A percentile compares a stretch with the other conserved stretches of the same genome.
Evolutionary conservation across 1,140 invertebrate genomes (phyloP).

Genomic region (Aethina tumida): DNA sequence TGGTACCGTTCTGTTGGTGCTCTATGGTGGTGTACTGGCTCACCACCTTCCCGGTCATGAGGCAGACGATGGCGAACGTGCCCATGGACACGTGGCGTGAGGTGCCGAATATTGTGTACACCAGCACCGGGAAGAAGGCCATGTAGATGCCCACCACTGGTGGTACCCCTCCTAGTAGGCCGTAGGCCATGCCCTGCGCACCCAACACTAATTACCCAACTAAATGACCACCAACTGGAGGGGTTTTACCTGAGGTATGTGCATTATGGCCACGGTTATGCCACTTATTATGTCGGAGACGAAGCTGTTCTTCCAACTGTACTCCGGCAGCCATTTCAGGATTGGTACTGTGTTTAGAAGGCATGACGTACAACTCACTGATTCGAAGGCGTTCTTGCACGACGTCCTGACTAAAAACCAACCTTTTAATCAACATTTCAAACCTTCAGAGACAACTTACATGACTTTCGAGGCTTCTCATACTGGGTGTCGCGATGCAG

Average conservation of each 20-base stretch:
- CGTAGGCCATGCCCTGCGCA: conserved; percentile 81
- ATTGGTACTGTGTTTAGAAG: conserved; percentile 39
- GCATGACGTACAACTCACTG: conserved; percentile 23
- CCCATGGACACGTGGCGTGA: conserved; percentile 87
- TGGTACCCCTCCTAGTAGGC: conserved; percentile 73
- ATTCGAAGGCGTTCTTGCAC: conserved; percentile 25
- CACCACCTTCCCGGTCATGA: conserved; percentile 82
- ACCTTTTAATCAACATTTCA: neutral
- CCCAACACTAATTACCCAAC: neutral
- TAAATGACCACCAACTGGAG: neutral
- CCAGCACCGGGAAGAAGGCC: conserved; percentile 85
- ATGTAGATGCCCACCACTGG: conserved; percentile 89
- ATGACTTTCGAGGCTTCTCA: conserved; percentile 24
- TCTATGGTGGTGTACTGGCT: conserved; percentile 33
- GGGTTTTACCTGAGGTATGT: conserved; percentile 59
- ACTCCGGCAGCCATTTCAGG: conserved; percentile 44
- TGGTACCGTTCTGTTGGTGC: conserved; percentile 21
- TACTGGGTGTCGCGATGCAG: conserved; percentile 34
- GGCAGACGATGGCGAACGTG: conserved; percentile 77
- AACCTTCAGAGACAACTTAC: conserved; percentile 11
- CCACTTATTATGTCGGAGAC: conserved; percentile 48
- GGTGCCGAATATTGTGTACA: conserved; percentile 86
- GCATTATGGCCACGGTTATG: conserved; percentile 64
- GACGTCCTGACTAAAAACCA: conserved; percentile 23
- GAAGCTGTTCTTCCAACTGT: conserved; percentile 43